Conservation (phyloP, 2,888 invertebrate genomes). For the Ophion ventricosus region DNA sequence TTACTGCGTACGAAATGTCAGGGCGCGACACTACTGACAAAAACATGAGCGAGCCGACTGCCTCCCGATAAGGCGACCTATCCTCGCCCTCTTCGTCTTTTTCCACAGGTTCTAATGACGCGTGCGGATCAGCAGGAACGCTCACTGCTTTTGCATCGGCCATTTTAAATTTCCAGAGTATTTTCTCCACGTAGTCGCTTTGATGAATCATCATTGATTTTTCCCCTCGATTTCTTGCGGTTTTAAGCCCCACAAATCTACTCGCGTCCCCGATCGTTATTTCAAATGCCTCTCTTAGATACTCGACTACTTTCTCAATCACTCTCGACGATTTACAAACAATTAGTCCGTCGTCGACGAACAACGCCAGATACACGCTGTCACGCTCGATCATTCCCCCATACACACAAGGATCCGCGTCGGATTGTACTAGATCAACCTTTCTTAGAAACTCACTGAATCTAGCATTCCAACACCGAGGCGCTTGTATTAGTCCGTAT, state of each 20-base stretch:
- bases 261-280: conserved; percentile 47
- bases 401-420: background rate
- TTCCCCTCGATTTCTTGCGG: no score
- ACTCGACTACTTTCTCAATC: background rate
- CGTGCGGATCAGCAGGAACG: conserved; percentile 63
- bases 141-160: conserved; percentile 42
- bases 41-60: conserved; percentile 67
- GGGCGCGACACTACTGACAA: conserved; percentile 63
- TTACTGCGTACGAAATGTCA: conserved; percentile 66
- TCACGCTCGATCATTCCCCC: background rate
- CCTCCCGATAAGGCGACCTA: conserved; percentile 66
- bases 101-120: conserved; percentile 47
- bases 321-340: conserved; percentile 17
- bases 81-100: conserved; percentile 5
- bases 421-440: background rate
- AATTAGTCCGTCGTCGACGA: conserved; percentile 70
- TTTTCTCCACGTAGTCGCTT: no score
- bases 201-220: no score
- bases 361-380: conserved; percentile 60
- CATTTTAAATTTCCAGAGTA: background rate
- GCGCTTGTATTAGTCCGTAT: conserved; percentile 73
- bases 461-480: conserved; percentile 68
- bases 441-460: conserved; percentile 60
- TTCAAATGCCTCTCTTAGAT: conserved; percentile 42
- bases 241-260: conserved; percentile 13